Conservation (phyloP, 2,113 vertebrate genomes). For the Tychaedon coryphoeus region DNA sequence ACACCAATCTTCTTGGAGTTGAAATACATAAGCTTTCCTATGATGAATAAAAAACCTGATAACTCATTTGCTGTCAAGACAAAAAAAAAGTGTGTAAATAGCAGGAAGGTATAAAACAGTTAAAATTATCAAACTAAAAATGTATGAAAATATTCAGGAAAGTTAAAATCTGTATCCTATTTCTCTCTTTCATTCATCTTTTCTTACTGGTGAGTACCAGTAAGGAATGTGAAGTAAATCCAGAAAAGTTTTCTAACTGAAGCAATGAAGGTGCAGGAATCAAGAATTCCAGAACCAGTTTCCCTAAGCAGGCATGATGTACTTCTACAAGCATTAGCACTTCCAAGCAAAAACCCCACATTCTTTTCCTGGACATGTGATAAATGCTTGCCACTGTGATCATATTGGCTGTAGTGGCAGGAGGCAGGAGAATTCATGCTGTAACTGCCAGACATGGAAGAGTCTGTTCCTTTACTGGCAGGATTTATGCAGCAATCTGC, state of each 20-base stretch:
- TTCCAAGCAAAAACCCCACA: background rate
- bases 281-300: background rate
- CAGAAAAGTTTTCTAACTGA: background rate
- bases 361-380: background rate
- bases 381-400: conserved; percentile 12
- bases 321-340: background rate
- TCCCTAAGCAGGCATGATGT: background rate
- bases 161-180: background rate
- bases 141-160: background rate
- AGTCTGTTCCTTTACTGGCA: conserved; percentile 43
- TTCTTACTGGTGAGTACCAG: background rate
- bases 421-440: conserved; percentile 9
- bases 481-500: conserved; percentile 20
- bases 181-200: background rate
- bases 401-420: conserved; percentile 12
- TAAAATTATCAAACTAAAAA: background rate
- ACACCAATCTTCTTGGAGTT: background rate
- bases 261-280: background rate
- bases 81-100: background rate
- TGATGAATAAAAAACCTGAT: background rate
- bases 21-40: background rate
- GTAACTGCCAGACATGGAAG: conserved; percentile 15
- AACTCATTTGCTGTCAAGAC: background rate
- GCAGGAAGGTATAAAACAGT: background rate
- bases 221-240: background rate